Evolutionary conservation across 2,113 vertebrate genomes (phyloP), one percentile per base, ranked within the genome.

Genomic region (Festucalex cinctus): DNA sequence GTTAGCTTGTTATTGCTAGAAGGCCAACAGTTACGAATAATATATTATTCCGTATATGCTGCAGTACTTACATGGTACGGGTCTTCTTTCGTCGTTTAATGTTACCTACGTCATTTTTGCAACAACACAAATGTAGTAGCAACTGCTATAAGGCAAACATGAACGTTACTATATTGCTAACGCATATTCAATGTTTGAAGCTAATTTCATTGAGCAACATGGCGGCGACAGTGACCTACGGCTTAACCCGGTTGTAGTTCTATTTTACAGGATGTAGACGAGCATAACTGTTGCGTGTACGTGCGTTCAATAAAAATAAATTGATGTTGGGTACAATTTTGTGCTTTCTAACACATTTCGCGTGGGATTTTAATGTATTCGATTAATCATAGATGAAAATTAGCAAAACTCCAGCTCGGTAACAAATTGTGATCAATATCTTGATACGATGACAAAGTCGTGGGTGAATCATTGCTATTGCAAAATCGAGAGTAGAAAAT

Each of bases 131-230:
- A 64, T 75, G 59, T 51, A 68, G 72, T 64, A 80, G 84, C 80
- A 70, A 73, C 65, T 24, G 14, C 22, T 64, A 74, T 49, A 73
- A 6, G 8, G 10, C 49, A 39, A 59, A 63, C 58, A 87, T 76
- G 76, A 72, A 78, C 77, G 83, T 81, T 72, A 65, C 66, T 71
- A 72, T 85, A 78, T 83, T 81, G 82, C 70, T 80, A 88, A 58
- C 72, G 67, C 72, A 66, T 83, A 70, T 64, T 83, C 74, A 83
- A 84, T 88, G 83, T 82, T 87, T 77, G 75, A 68, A 88, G 88
- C 81, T 86, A 85, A 83, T 77, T 86, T 86, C 84, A 89, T 88
- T 88, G 81, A 79, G 79, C 88, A 92, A 90, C 89, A 92, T 91
- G 88, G 90, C 90, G 88, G 75, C 88, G 74, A 70, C 67, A 13